Conservation (phyloP, 1,140 invertebrate genomes). For the Eciton burchellii region DNA sequence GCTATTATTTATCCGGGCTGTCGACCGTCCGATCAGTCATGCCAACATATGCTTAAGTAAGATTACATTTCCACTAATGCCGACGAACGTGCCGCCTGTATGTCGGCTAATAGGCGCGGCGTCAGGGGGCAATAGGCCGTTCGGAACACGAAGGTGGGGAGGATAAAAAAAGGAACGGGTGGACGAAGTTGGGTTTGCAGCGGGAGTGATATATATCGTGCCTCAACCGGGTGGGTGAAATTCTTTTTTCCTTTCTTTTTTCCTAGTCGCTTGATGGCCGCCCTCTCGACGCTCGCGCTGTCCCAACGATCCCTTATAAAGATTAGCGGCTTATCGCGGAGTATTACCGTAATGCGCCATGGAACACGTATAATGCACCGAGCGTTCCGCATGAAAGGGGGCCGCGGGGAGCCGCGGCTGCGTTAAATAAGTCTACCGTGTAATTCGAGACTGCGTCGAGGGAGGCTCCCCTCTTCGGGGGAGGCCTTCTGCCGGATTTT, state of each 20-base stretch:
- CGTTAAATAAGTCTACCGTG: constrained; percentile 63
- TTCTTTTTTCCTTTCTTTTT: constrained; percentile 73
- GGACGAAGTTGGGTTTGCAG: constrained; percentile 50
- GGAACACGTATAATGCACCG: constrained; percentile 71
- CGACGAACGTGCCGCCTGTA: constrained; percentile 59
- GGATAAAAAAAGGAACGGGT: constrained; percentile 46
- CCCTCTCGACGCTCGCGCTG: constrained; percentile 75
- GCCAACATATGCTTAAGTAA: constrained; percentile 83
- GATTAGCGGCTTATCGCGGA: constrained; percentile 82
- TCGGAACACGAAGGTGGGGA: constrained; percentile 48
- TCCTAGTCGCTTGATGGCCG: constrained; percentile 76
- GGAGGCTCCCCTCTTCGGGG: not conserved
- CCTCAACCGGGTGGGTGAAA: constrained; percentile 64
- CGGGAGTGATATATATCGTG: constrained; percentile 78
- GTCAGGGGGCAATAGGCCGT: constrained; percentile 8
- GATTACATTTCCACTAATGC: constrained; percentile 83
- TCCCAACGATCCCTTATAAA: constrained; percentile 78
- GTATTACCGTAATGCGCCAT: constrained; percentile 75
- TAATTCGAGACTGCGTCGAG: constrained; percentile 50
- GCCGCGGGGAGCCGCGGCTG: constrained; percentile 5
- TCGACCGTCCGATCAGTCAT: constrained; percentile 80
- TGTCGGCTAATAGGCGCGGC: constrained; percentile 74
- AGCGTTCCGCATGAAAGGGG: constrained; percentile 29
- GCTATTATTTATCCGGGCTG: constrained; percentile 79
- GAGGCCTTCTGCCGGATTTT: constrained; percentile 42